Base-by-base conservation (phyloP, 2,113 vertebrate genomes). In the Vireo altiloquus region DNA sequence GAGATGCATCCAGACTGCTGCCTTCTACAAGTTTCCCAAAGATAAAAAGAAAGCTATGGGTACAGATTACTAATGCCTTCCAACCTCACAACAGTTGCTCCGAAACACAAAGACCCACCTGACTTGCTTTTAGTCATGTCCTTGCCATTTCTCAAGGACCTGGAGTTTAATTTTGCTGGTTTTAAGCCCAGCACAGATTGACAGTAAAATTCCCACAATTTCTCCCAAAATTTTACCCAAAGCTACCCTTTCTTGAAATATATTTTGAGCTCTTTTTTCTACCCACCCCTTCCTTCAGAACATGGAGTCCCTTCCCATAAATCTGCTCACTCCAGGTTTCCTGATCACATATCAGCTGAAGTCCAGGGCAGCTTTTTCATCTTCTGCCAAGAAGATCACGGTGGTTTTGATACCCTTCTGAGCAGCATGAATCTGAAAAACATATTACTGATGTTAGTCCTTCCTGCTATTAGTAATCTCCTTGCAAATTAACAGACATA, bases 1-100 rank as follows among this genome's bases (percentile, higher is more conserved):
- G 96, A 96, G 97, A 96, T 92, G 83, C 80, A 89, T 93, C 70
- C 92, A 96, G 94, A 91, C 92, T 92, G 81, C 95, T 96, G 81
- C 76, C 61, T 96, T 90, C 81, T 83, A 88, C 89, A 90, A 92
- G 92, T 94, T 95, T 94, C 76, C 81, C 56, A 89, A 92, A 97
- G 94, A 96, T 92, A 95, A 95, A 95, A 96, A 91, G 91, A 86
- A 92, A 95, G 92, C 88, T 95, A 78, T 89, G 71, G 78, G 65
- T 87, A 96, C 7, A 1, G 88, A 96, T 93, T 96, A 94, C 93
- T 96, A 96, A 97, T 96, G 87, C 47, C 50, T 87, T 95, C 53
- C 86, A 72, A 86, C 66, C 82, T 92, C 90, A 79, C 76, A 95
- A 89, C 63, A 92, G 61, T 83, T 89, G 40, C 71, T 92, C 87